phyloP scores from a whole-genome alignment of 1,140 invertebrate species.

The Brachystomella parvula region DNA sequence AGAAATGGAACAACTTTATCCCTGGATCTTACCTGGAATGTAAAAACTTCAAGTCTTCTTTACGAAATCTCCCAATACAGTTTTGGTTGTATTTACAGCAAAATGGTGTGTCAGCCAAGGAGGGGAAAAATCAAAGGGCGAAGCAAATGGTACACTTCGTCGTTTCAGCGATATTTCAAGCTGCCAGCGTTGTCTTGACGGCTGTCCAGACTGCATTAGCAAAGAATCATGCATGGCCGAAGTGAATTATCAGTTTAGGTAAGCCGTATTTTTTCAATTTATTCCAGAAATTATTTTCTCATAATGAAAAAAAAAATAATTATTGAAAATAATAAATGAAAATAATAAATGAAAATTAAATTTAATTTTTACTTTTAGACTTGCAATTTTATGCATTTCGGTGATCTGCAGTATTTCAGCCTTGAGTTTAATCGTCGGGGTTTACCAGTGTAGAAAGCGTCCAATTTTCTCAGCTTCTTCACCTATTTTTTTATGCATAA shows the following conservation, averaged over 20 bases:
- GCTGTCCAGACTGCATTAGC: slow-evolving; percentile 31
- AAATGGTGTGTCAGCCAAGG: not conserved
- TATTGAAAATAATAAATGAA: too few relatives aligned
- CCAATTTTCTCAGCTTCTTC: slow-evolving; percentile 85
- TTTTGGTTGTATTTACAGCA: not conserved
- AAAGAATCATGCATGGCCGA: slow-evolving; percentile 29
- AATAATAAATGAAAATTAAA: slow-evolving; percentile 4
- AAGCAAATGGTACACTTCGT: not conserved
- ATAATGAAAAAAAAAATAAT: too few relatives aligned
- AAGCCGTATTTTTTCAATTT: too few relatives aligned
- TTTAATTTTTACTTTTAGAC: slow-evolving; percentile 48
- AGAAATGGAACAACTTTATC: slow-evolving; percentile 12
- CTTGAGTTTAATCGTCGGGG: slow-evolving; percentile 62
- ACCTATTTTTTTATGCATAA: slow-evolving; percentile 80
- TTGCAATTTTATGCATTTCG: slow-evolving; percentile 70
- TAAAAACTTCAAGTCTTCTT: slow-evolving; percentile 15
- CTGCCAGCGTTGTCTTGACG: slow-evolving; percentile 28
- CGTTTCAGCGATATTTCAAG: slow-evolving; percentile 7
- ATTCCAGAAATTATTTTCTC: too few relatives aligned
- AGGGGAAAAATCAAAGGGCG: too few relatives aligned
- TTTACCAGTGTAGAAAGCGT: slow-evolving; percentile 67
- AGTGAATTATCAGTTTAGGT: slow-evolving; percentile 30
- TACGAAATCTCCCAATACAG: too few relatives aligned
- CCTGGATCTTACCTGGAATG: slow-evolving; percentile 6
- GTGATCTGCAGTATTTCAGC: slow-evolving; percentile 67